A percentile compares a stretch with the other conserved stretches of the same genome.
These are phyloP conservation scores for Chaetogeoica ovagalla DNA, from an alignment of 2,888 invertebrate species.

Conservation along the genomic window DNA sequence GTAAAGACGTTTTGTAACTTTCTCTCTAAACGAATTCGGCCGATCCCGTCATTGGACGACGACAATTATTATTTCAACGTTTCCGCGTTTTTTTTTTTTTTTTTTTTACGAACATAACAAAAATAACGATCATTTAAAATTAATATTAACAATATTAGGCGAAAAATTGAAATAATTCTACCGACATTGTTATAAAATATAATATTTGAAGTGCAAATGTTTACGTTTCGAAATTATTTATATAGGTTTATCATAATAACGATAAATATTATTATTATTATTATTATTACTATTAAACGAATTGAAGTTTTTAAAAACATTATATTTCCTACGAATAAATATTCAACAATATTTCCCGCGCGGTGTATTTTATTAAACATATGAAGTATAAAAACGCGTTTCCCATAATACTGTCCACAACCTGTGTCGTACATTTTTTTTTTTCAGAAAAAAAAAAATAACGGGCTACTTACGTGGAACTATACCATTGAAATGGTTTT, in stretches of 20 bases:
- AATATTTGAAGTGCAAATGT: too few species aligned
- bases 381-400: not conserved
- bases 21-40: not conserved
- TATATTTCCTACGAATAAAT: not conserved
- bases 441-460: not conserved
- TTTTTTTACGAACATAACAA: not conserved
- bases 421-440: not conserved
- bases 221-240: too few species aligned
- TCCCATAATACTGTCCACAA: not conserved
- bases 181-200: too few species aligned
- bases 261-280: too few species aligned
- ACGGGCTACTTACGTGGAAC: constrained; percentile 43
- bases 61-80: not conserved
- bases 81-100: not conserved
- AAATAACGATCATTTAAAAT: not conserved
- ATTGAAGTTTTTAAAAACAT: too few species aligned
- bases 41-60: not conserved
- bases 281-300: too few species aligned
- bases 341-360: not conserved
- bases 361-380: not conserved
- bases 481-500: constrained; percentile 45
- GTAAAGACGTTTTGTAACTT: constrained; percentile 3
- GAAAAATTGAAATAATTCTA: too few species aligned
- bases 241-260: too few species aligned
- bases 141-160: not conserved